Percentiles rank a stretch among this genome's conserved stretches.
Evolutionary conservation across 2,797 vertebrate genomes (phyloP).

Genomic region (Thaleichthys pacificus): DNA sequence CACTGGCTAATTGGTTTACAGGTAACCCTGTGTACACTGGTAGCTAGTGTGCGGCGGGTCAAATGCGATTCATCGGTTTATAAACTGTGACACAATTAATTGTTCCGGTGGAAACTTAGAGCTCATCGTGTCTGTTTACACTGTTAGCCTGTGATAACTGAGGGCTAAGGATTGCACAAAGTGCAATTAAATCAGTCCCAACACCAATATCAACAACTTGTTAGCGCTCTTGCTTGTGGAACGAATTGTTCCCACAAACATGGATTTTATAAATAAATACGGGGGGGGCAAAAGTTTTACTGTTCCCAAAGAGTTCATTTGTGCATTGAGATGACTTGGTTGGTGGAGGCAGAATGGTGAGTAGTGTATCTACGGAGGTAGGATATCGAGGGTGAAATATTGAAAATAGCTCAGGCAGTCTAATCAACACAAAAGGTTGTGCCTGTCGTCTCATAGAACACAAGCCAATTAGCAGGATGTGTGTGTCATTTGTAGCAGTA

Average conservation of each 20-base stretch:
- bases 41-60: slow-evolving; percentile 30
- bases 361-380: background rate
- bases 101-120: slow-evolving; percentile 50
- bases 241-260: background rate
- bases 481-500: background rate
- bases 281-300: too few relatives aligned
- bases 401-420: background rate
- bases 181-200: background rate
- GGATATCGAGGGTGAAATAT: background rate
- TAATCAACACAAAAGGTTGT: background rate
- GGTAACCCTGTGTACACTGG: slow-evolving; percentile 47
- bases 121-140: slow-evolving; percentile 24
- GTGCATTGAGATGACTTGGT: background rate
- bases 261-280: background rate
- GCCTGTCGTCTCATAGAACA: background rate
- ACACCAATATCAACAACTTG: slow-evolving; percentile 3
- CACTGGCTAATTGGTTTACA: slow-evolving; percentile 61
- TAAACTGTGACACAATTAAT: slow-evolving; percentile 41
- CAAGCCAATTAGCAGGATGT: slow-evolving; percentile 4
- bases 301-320: background rate
- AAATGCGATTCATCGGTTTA: slow-evolving; percentile 34
- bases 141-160: slow-evolving; percentile 1
- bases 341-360: background rate
- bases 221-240: background rate
- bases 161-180: background rate